Evolutionary conservation across 2,888 invertebrate species (phyloP), one percentile per base, ranked within the genome.

Genomic region (Chrysina gloriosa): DNA sequence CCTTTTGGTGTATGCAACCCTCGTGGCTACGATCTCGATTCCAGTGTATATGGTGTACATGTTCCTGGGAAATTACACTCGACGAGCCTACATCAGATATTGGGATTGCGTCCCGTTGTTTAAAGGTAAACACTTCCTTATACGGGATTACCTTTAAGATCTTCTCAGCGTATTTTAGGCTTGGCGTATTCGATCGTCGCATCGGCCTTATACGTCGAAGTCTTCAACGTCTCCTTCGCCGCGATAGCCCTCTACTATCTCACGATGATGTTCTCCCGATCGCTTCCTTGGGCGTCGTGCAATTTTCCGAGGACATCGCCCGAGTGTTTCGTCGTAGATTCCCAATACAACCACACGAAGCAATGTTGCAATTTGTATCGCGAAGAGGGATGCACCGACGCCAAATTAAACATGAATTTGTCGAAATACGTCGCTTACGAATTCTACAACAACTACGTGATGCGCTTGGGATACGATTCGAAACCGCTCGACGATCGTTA

Each of bases 31-130:
- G 0, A 23, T 69, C 7, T 65, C 56, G 5, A 31, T 69, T n/a
- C 69, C 69, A 11, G 31, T 69, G 6, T 69, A 61, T 29, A 69
- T 61, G 65, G 31, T 61, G 14, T 69, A 69, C 42, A 58, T 65
- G 34, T 65, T 69, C 21, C 9, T 65, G 25, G 69, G 69, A 23
- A 54, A 58, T 14, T 69, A 58, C 42, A 65, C 65, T 0, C 47
- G 65, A 21, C 47, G 63, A 52, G 58, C 61, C 14, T 69, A 69
- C 34, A 61, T 69, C 19, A 50, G 61, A 39, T 61, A 42, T 21
- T 69, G 69, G 69, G 63, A 69, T 31, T 42, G 23, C 3, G 69
- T 69, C 16, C 69, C 69, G 5, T 36, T 69, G 1, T 27, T 69
- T 21, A 69, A 65, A 27, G 68, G 68, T 68, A 61, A 16, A 29